Conservation (phyloP, 2,797 vertebrate genomes). For the Antennarius maculatus region DNA sequence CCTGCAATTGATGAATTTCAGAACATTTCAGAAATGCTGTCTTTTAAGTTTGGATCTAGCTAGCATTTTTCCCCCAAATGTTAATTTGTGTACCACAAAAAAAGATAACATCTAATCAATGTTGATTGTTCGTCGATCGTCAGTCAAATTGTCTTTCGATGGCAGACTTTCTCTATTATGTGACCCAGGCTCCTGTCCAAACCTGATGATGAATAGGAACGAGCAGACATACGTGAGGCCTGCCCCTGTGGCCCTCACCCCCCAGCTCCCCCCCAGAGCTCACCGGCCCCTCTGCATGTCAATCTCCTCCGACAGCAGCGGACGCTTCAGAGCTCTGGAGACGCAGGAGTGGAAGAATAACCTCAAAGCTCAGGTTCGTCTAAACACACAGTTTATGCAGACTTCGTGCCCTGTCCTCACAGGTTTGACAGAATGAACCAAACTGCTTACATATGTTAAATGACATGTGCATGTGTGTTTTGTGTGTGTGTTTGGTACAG, state of each 20-base stretch:
- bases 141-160: not conserved
- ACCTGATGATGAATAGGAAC: conserved; percentile 81
- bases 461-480: too few species aligned
- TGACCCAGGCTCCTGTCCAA: conserved; percentile 80
- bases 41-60: too few species aligned
- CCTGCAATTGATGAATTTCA: too few species aligned
- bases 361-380: conserved; percentile 82
- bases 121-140: not conserved
- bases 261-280: conserved; percentile 70
- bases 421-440: not conserved
- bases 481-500: conserved; percentile 58
- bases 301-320: conserved; percentile 79
- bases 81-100: too few species aligned
- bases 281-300: conserved; percentile 78
- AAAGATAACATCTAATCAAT: too few species aligned
- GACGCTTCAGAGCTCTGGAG: conserved; percentile 77
- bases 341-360: conserved; percentile 82
- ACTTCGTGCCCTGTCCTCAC: not conserved
- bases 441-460: too few species aligned
- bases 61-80: too few species aligned
- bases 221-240: conserved; percentile 67
- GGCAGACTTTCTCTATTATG: not conserved
- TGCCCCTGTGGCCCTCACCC: conserved; percentile 69
- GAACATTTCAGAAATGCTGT: too few species aligned
- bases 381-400: not conserved